These are phyloP conservation scores for Heliothis virescens DNA, from an alignment of 1,140 invertebrate species.

Conservation along the genomic window DNA sequence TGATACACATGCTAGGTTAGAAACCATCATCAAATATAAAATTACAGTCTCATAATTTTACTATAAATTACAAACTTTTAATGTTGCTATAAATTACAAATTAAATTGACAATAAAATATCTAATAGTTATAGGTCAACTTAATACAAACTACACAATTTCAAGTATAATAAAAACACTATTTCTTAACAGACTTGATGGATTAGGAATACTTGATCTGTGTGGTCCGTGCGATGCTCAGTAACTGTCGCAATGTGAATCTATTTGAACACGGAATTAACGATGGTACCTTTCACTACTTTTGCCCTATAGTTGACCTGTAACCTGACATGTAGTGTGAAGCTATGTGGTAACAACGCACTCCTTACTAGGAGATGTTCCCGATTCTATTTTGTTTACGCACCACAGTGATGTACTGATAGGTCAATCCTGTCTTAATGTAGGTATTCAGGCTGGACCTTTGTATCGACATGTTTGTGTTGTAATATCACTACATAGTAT, in stretches of 20 bases:
- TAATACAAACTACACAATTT: neutral
- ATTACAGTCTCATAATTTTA: too few relatives aligned
- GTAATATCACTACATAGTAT: too few relatives aligned
- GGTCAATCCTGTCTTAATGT: too few relatives aligned
- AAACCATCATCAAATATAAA: too few relatives aligned
- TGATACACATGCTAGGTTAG: too few relatives aligned
- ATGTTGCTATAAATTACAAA: too few relatives aligned
- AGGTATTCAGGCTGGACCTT: too few relatives aligned
- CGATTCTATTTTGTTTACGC: constrained; percentile 5
- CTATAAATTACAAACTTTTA: too few relatives aligned
- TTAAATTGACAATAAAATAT: neutral
- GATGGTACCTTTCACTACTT: constrained; percentile 41
- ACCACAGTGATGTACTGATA: neutral
- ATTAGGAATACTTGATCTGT: neutral
- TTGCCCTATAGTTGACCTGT: constrained; percentile 41
- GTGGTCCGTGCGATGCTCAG: neutral
- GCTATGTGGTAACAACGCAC: neutral
- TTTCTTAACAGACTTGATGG: neutral
- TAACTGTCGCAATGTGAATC: constrained; percentile 34
- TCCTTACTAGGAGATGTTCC: constrained; percentile 1
- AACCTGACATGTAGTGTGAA: constrained; percentile 2
- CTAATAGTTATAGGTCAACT: neutral
- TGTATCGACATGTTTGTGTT: too few relatives aligned
- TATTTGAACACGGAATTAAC: constrained; percentile 28
- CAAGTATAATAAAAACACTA: neutral